These are phyloP conservation scores for Enteromius trimaculatus DNA, from an alignment of 2,797 vertebrate genomes.

Conservation along the genomic window DNA sequence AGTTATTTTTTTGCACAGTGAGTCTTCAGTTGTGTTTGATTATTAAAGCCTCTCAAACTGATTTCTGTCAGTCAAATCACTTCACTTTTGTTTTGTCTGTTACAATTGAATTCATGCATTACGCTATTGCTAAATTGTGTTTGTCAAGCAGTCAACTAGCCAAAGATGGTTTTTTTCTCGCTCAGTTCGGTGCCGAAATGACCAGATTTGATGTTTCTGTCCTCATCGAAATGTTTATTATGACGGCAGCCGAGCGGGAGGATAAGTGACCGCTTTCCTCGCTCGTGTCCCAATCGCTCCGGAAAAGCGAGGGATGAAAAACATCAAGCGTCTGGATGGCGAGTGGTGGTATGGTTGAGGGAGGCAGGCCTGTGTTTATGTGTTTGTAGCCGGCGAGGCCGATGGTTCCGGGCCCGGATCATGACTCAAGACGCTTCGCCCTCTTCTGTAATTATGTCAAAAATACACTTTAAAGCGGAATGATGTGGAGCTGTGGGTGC, in stretches of 20 bases:
- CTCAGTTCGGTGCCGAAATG: neutral
- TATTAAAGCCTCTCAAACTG: neutral
- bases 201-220: neutral
- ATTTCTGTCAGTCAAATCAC: neutral
- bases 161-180: neutral
- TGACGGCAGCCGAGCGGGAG: constrained; percentile 11
- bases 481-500: constrained; percentile 70
- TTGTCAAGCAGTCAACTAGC: neutral
- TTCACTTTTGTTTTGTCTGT: neutral
- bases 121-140: neutral
- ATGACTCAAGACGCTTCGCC: constrained; percentile 59
- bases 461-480: constrained; percentile 78
- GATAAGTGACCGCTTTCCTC: constrained; percentile 46
- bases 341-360: constrained; percentile 52
- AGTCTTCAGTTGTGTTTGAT: neutral
- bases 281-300: constrained; percentile 28
- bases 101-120: neutral
- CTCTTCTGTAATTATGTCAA: constrained; percentile 79
- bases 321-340: constrained; percentile 32
- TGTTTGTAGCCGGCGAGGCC: constrained; percentile 45
- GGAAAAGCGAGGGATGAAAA: neutral
- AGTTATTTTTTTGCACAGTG: neutral
- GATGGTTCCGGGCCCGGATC: constrained; percentile 54
- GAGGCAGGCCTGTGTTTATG: constrained; percentile 46
- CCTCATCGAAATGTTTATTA: constrained; percentile 27